These are phyloP conservation scores for Columba guinea DNA, from an alignment of 2,797 vertebrate species.

Conservation along the genomic window DNA sequence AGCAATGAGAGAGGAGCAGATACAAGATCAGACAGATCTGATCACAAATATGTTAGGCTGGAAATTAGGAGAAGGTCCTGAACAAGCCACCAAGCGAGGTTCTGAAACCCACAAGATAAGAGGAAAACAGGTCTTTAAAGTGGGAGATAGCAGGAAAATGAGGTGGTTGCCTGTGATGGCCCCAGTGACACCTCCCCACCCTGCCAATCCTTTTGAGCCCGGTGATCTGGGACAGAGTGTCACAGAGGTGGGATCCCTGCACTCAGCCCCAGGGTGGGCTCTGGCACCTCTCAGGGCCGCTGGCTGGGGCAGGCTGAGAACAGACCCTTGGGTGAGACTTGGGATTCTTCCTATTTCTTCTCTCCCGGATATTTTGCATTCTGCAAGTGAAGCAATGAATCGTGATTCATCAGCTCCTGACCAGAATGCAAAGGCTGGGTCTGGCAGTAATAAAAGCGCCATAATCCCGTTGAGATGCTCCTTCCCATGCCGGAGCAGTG, in stretches of 20 bases:
- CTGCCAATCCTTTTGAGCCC: fast-evolving
- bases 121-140: background rate
- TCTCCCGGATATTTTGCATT: background rate
- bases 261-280: too few relatives aligned
- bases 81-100: background rate
- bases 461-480: fast-evolving
- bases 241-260: background rate
- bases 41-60: background rate
- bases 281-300: background rate
- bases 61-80: background rate
- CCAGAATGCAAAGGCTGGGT: background rate
- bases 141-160: background rate
- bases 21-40: background rate
- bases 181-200: background rate
- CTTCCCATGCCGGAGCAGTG: background rate
- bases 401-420: background rate
- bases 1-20: background rate
- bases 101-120: background rate
- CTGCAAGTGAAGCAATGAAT: background rate
- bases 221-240: background rate
- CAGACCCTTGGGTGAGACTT: too few relatives aligned
- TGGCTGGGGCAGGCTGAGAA: background rate
- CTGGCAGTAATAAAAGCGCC: background rate
- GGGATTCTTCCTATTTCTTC: background rate
- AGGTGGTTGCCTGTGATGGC: background rate